A percentile compares a stretch with the other conserved stretches of the same genome.
phyloP scores from a whole-genome alignment of 2,888 invertebrate species.

The Drosophila atripex region DNA sequence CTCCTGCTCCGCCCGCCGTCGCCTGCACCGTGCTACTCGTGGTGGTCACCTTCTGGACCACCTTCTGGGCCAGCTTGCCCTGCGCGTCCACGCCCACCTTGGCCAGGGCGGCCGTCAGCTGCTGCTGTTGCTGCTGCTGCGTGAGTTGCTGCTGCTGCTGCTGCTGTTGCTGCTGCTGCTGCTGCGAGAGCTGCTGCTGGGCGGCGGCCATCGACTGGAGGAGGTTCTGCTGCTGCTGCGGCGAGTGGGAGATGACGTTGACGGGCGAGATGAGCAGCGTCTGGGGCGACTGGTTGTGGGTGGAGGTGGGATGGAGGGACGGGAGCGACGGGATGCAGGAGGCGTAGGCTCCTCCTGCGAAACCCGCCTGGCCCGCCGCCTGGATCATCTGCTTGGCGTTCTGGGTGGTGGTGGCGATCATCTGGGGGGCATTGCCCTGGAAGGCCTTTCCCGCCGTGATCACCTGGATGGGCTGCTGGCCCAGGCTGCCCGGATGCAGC shows the following conservation, averaged over 20 bases:
- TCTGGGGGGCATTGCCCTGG: constrained; percentile 92
- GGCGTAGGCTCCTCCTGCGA: constrained; percentile 87
- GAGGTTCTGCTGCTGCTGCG: constrained; percentile 84
- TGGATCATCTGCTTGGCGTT: constrained; percentile 88
- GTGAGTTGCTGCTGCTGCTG: constrained; percentile 53
- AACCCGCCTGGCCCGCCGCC: constrained; percentile 77
- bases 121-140: constrained; percentile 65
- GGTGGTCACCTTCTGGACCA: constrained; percentile 85
- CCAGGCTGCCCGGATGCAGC: constrained; percentile 85
- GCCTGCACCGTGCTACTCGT: constrained; percentile 81
- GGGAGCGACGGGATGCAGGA: constrained; percentile 84
- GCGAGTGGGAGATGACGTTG: constrained; percentile 81
- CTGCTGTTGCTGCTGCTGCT: constrained; percentile 75
- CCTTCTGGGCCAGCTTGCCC: constrained; percentile 84
- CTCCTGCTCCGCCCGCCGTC: constrained; percentile 80
- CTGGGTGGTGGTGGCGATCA: constrained; percentile 89
- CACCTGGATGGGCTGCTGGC: constrained; percentile 86
- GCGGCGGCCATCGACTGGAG: constrained; percentile 81
- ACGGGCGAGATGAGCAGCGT: constrained; percentile 89
- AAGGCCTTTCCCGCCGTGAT: constrained; percentile 92
- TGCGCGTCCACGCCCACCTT: constrained; percentile 63
- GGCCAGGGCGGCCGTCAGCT: constrained; percentile 41
- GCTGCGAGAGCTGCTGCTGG: constrained; percentile 76
- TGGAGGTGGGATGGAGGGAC: constrained; percentile 83
- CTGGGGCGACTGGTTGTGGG: constrained; percentile 91